A percentile compares a stretch with the other conserved stretches of the same genome.
Evolutionary conservation across 2,888 invertebrate species (phyloP).

Genomic region (Polydrusus cervinus): DNA sequence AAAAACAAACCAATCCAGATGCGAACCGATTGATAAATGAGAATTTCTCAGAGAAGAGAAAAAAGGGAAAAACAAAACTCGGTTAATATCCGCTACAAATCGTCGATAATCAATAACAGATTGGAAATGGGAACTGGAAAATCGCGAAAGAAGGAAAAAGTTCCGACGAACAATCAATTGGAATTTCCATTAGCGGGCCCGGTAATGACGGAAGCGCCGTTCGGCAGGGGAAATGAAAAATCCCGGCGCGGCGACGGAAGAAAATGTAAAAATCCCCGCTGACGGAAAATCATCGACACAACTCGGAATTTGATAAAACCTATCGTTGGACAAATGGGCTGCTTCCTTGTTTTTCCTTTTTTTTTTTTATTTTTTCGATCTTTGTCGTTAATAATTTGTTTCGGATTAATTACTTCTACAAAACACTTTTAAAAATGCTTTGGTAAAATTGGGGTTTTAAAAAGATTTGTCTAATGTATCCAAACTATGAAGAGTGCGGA

Average conservation of each 20-base stretch:
- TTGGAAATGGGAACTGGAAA: constrained; percentile 46
- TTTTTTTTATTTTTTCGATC: constrained; percentile 10
- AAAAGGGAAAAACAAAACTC: constrained; percentile 18
- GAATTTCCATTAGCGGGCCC: constrained; percentile 59
- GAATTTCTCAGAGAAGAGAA: background rate
- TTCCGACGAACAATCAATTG: constrained; percentile 56
- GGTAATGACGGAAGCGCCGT: constrained; percentile 60
- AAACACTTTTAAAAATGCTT: background rate
- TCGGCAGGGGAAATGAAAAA: constrained; percentile 62
- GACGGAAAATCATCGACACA: constrained; percentile 51
- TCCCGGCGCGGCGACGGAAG: constrained; percentile 61
- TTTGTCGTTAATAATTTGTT: background rate
- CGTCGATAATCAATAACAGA: constrained; percentile 48
- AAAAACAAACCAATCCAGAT: background rate
- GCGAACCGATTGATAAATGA: background rate
- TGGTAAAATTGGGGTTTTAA: background rate
- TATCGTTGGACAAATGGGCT: constrained; percentile 49
- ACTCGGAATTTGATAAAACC: constrained; percentile 48
- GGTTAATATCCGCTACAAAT: constrained; percentile 53
- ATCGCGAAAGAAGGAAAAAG: constrained; percentile 47
- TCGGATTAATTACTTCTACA: background rate
- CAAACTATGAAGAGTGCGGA: no score
- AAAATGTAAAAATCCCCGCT: constrained; percentile 62
- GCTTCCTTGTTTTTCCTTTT: constrained; percentile 40
- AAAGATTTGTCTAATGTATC: no score